These are phyloP conservation scores for Zelostemma sp. DNA, from an alignment of 1,140 invertebrate genomes.

Conservation along the genomic window DNA sequence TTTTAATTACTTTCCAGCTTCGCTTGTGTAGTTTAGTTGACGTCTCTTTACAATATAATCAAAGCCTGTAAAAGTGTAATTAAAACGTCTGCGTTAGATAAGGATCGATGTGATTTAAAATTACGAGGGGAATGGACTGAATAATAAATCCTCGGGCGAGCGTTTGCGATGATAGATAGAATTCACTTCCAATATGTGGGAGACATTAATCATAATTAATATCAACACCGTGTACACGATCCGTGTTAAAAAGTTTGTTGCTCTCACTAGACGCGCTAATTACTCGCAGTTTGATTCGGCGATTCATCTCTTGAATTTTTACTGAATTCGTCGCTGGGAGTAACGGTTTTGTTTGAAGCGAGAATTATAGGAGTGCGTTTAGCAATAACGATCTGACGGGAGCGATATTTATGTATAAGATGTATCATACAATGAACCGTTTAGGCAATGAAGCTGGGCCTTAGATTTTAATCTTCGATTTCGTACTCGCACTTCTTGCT, in stretches of 20 bases:
- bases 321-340: too few relatives aligned
- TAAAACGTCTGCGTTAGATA: slow-evolving; percentile 52
- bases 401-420: too few relatives aligned
- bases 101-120: slow-evolving; percentile 15
- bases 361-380: too few relatives aligned
- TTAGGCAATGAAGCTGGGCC: slow-evolving; percentile 25
- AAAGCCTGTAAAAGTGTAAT: slow-evolving; percentile 51
- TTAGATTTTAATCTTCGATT: slow-evolving; percentile 4
- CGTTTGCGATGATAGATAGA: slow-evolving; percentile 4
- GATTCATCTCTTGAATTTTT: too few relatives aligned
- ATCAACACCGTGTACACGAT: slow-evolving; percentile 21
- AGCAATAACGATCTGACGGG: too few relatives aligned
- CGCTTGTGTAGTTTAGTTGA: slow-evolving; percentile 4
- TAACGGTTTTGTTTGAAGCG: too few relatives aligned
- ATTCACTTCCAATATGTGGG: slow-evolving; percentile 5
- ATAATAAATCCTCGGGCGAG: slow-evolving; percentile 41
- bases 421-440: slow-evolving; percentile 18
- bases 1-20: slow-evolving; percentile 57
- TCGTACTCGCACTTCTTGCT: too few relatives aligned
- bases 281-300: too few relatives aligned
- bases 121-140: slow-evolving; percentile 23
- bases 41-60: slow-evolving; percentile 52
- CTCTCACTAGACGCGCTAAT: too few relatives aligned
- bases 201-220: slow-evolving; percentile 31
- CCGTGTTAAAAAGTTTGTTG: too few relatives aligned